Base-by-base conservation (phyloP, 2,888 invertebrate genomes). In the Sarcophaga rosellei region DNA sequence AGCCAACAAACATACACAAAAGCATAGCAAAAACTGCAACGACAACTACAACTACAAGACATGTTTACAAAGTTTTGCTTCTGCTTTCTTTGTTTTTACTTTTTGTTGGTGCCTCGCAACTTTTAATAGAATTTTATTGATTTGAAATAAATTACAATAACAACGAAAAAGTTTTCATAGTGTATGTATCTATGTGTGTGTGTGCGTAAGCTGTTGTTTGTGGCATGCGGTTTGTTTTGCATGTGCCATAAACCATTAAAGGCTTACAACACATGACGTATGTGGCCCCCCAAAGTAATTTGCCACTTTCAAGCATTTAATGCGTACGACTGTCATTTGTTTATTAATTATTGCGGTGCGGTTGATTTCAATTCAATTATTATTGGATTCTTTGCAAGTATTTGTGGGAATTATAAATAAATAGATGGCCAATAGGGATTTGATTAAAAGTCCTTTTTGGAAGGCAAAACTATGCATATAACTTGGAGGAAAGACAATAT, bases 81-180 rank as follows among this genome's bases (percentile, higher is more conserved):
- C 4, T n/a, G 3, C 4, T 25, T 25, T 25, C 25, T 25, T 25
- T 35, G 35, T 35, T 35, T 35, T 35, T 35, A 1, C 10, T 35
- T 35, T 35, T 35, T 35, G 35, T 35, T 35, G 3, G 8, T 35
- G 35, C 8, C 11, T 20, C 3, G 47, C 10, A 79, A 65, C 15
- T 35, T 72, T 15, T 35, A 47, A 68, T 12, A 72, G 62, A 76
- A 68, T 62, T 76, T 76, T 84, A 84, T 80, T 75, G 84, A 84
- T 84, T 79, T 65, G 57, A 11, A 80, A 72, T 80, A 74, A 79
- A 84, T 74, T 65, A 63, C 23, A 70, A 47, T 2, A 47, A 57
- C 62, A 69, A 69, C 5, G 20, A 10, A 17, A 47, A 63, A 57
- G 3, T 35, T 10, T 35, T 35, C 35, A 35, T 10, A 2, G 35